Percentiles rank a stretch among this genome's conserved stretches.
phyloP scores from a whole-genome alignment of 1,140 invertebrate genomes.

The Cepaea nemoralis region DNA sequence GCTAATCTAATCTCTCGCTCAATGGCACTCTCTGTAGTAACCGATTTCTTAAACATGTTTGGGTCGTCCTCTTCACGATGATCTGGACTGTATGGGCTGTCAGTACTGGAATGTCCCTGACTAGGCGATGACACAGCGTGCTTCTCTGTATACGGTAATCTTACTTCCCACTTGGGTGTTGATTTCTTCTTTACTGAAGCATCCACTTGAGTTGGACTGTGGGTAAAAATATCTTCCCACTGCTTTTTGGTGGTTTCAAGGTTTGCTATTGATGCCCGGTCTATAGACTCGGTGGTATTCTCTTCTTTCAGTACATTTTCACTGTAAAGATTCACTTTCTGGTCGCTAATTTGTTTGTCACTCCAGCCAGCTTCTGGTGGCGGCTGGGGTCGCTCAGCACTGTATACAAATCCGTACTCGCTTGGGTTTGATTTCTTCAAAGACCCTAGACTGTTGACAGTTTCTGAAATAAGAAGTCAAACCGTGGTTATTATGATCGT shows the following conservation, averaged over 20 bases:
- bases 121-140: slow-evolving; percentile 20
- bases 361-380: slow-evolving; percentile 50
- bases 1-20: slow-evolving; percentile 75
- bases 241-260: slow-evolving; percentile 56
- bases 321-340: slow-evolving; percentile 61
- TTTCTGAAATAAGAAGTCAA: slow-evolving; percentile 20
- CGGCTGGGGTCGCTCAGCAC: slow-evolving; percentile 19
- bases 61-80: not conserved
- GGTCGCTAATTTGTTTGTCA: slow-evolving; percentile 36
- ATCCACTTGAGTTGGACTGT: slow-evolving; percentile 24
- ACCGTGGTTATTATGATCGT: not conserved
- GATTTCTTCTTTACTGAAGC: slow-evolving; percentile 27
- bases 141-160: slow-evolving; percentile 48
- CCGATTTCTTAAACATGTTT: slow-evolving; percentile 37
- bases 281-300: slow-evolving; percentile 60
- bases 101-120: not conserved
- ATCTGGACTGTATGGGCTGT: not conserved
- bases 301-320: slow-evolving; percentile 64
- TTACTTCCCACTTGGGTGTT: slow-evolving; percentile 58
- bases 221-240: slow-evolving; percentile 62
- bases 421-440: slow-evolving; percentile 21
- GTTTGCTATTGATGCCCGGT: slow-evolving; percentile 66
- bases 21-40: slow-evolving; percentile 74
- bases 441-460: not conserved
- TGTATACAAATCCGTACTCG: slow-evolving; percentile 34